Conservation (phyloP, 2,113 vertebrate genomes). For the Eidolon helvum region DNA sequence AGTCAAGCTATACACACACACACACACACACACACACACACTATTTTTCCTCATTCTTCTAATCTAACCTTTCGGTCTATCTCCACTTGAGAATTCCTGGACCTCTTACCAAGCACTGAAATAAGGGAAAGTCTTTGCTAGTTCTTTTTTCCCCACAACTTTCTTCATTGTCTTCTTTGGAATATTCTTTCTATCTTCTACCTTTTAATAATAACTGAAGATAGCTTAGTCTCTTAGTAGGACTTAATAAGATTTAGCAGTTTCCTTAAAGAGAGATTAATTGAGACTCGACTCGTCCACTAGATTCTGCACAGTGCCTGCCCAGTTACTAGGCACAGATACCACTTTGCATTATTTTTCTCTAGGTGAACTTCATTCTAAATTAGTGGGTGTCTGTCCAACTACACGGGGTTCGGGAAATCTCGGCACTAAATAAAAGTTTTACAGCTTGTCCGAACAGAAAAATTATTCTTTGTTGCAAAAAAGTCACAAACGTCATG, state of each 20-base stretch:
- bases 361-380: rapidly evolving
- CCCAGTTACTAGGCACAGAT: rapidly evolving
- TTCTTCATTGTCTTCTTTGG: neutral
- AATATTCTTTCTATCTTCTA: neutral
- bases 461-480: neutral
- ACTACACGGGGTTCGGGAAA: neutral
- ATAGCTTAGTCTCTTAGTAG: neutral
- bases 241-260: neutral
- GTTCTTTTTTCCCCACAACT: neutral
- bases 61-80: neutral
- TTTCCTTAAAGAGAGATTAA: neutral
- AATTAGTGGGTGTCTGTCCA: neutral
- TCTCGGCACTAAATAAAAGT: neutral
- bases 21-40: too few relatives aligned
- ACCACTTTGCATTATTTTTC: rapidly evolving
- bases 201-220: neutral
- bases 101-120: neutral
- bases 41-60: neutral
- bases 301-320: rapidly evolving
- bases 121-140: neutral
- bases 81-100: neutral
- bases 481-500: neutral
- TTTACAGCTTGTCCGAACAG: neutral
- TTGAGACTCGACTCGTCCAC: neutral
- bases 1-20: too few relatives aligned